Conservation (phyloP, 1,140 invertebrate species). For the Dendroctonus valens region DNA sequence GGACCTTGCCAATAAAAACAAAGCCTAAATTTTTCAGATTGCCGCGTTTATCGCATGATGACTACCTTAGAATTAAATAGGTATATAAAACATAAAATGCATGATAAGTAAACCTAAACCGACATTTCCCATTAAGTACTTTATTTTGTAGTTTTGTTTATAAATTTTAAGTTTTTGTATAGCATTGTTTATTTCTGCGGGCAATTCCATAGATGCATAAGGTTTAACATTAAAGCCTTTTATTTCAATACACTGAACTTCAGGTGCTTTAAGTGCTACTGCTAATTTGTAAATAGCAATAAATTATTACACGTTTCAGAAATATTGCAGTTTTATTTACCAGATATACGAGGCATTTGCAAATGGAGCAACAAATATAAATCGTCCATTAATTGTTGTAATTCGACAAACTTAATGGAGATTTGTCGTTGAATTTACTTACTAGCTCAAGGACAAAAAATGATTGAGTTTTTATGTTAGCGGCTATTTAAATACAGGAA, state of each 20-base stretch:
- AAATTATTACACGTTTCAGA: slow-evolving; percentile 19
- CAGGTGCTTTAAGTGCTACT: slow-evolving; percentile 13
- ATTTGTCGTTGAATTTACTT: too few species aligned
- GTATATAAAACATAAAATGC: background rate
- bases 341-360: background rate
- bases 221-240: background rate
- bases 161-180: slow-evolving; percentile 6
- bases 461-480: too few species aligned
- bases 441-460: too few species aligned
- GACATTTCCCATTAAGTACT: background rate
- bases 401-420: too few species aligned
- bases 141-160: background rate
- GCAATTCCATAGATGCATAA: slow-evolving; percentile 1
- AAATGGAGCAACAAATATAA: too few species aligned
- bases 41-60: too few species aligned
- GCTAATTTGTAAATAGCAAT: slow-evolving; percentile 32
- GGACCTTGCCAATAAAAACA: background rate
- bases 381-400: too few species aligned
- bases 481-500: too few species aligned
- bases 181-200: slow-evolving; percentile 1
- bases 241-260: background rate
- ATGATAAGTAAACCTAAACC: background rate
- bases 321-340: slow-evolving; percentile 7
- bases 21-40: too few species aligned
- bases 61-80: background rate